Percentiles rank a stretch among this genome's conserved stretches.
These are phyloP conservation scores for Ophiodon elongatus DNA, from an alignment of 2,113 vertebrate species.

Conservation along the genomic window DNA sequence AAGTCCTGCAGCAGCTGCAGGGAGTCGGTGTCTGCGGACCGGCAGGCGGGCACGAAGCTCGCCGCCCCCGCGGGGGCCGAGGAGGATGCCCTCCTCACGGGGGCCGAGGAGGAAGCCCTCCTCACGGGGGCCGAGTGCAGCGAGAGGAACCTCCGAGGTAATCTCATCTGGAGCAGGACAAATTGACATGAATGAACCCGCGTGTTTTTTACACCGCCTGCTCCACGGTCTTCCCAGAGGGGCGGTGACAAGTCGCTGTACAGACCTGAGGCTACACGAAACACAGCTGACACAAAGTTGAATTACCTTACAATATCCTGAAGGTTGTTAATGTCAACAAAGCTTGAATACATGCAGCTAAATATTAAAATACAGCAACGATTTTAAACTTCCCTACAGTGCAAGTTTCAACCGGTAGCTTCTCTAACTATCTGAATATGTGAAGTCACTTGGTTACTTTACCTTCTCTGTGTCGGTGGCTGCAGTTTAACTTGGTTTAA, in stretches of 20 bases:
- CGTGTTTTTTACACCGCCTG: no score
- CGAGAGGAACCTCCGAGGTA: conserved; percentile 45
- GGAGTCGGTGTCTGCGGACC: conserved; percentile 78
- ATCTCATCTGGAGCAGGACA: conserved; percentile 71
- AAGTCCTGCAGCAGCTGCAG: conserved; percentile 90
- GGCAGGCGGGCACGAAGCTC: conserved; percentile 90
- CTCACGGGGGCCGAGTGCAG: conserved; percentile 37
- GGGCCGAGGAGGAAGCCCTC: conserved; percentile 53
- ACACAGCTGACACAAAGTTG: no score
- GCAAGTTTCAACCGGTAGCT: neutral
- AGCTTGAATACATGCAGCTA: neutral
- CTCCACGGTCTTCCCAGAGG: neutral
- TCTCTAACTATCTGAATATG: neutral
- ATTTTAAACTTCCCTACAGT: neutral
- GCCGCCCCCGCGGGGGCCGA: conserved; percentile 46
- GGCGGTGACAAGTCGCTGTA: neutral
- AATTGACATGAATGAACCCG: neutral
- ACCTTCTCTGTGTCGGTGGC: conserved; percentile 20
- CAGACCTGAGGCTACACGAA: neutral
- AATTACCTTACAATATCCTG: neutral
- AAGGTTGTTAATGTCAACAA: no score
- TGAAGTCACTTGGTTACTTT: neutral
- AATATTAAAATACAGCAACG: neutral
- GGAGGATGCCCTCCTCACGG: conserved; percentile 51
- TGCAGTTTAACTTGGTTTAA: neutral